Percentiles rank a stretch among this genome's conserved stretches.
Evolutionary conservation across 2,797 vertebrate species (phyloP).

Genomic region (Pyrocephalus nanus): DNA sequence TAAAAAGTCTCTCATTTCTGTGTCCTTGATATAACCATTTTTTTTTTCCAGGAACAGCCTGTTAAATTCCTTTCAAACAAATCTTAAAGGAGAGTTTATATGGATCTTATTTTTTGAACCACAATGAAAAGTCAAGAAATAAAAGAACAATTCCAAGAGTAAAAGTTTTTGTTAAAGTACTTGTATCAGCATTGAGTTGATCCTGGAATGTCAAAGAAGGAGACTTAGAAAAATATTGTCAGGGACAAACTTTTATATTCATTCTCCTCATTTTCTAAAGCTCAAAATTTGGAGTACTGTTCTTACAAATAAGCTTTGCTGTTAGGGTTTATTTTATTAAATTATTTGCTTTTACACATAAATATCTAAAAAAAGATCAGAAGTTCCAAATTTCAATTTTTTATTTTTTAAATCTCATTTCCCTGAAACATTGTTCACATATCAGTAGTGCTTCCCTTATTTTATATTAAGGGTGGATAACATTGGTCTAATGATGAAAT

Average conservation of each 20-base stretch:
- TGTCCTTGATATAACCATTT: neutral
- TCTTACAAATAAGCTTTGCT: neutral
- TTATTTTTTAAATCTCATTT: neutral
- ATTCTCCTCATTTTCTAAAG: neutral
- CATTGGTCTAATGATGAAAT: neutral
- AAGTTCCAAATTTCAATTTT: neutral
- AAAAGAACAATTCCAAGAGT: neutral
- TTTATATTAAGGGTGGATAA: neutral
- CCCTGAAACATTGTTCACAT: neutral
- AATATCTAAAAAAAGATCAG: neutral
- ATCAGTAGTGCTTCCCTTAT: neutral
- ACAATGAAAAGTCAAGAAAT: neutral
- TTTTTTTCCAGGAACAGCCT: neutral
- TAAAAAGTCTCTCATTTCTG: neutral
- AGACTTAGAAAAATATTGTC: neutral
- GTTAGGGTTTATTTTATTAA: neutral
- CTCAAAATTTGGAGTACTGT: neutral
- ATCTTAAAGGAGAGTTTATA: neutral
- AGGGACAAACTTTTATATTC: neutral
- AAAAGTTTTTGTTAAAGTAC: neutral
- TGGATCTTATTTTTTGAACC: neutral
- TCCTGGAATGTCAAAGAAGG: neutral
- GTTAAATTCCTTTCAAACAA: slow-evolving; percentile 18
- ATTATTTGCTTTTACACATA: neutral
- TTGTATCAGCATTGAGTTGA: neutral